These are phyloP conservation scores for Ormia ochracea DNA, from an alignment of 2,888 invertebrate genomes.

Conservation along the genomic window DNA sequence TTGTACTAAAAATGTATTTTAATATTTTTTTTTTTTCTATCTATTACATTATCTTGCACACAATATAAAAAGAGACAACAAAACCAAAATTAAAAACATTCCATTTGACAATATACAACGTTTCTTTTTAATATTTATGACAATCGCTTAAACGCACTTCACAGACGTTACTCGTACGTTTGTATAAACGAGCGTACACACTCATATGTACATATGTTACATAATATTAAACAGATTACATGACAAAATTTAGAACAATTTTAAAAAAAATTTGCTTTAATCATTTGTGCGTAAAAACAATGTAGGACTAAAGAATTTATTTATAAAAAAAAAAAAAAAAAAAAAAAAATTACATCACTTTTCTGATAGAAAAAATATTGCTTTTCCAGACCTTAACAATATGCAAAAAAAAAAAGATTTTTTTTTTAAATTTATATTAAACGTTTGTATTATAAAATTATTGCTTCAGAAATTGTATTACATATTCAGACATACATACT, in stretches of 20 bases:
- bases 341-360: too few relatives aligned
- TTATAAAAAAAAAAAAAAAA: too few relatives aligned
- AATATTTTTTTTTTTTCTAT: constrained; percentile 27
- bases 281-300: too few relatives aligned
- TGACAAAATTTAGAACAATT: constrained; percentile 29
- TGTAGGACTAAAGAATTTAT: too few relatives aligned
- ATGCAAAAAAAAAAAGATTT: too few relatives aligned
- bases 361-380: too few relatives aligned
- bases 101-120: constrained; percentile 60
- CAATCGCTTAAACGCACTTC: constrained; percentile 20
- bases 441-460: too few relatives aligned
- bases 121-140: constrained; percentile 24
- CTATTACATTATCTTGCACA: constrained; percentile 20
- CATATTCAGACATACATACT: too few relatives aligned
- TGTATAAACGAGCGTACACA: background rate
- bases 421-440: too few relatives aligned
- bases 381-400: too few relatives aligned
- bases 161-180: background rate
- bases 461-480: too few relatives aligned
- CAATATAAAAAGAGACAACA: constrained; percentile 1
- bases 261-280: background rate
- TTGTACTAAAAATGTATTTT: constrained; percentile 35
- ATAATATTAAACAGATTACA: constrained; percentile 21
- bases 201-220: background rate
- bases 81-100: constrained; percentile 34